phyloP scores from a whole-genome alignment of 1,140 invertebrate species.

The Trypoxylus dichotomus region DNA sequence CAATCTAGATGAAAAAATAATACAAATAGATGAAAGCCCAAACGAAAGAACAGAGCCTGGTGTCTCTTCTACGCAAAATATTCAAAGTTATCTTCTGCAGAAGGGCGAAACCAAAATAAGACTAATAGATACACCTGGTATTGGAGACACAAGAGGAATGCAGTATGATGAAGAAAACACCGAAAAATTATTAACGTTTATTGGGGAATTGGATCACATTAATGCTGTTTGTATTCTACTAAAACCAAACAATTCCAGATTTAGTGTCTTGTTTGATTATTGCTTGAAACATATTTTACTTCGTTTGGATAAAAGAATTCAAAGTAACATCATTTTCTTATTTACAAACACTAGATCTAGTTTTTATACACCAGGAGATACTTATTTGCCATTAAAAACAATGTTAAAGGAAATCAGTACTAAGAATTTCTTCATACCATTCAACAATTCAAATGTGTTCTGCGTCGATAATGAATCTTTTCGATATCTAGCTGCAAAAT shows the following conservation, averaged over 20 bases:
- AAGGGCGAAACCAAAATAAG: conserved; percentile 38
- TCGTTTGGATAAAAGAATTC: conserved; percentile 44
- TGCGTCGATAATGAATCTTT: conserved; percentile 50
- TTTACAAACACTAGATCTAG: conserved; percentile 45
- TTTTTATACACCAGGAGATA: conserved; percentile 41
- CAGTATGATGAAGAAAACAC: conserved; percentile 44
- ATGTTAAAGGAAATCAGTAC: background rate
- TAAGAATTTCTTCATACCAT: conserved; percentile 33
- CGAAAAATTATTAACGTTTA: conserved; percentile 46
- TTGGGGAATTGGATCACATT: conserved; percentile 41
- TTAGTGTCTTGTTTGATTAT: conserved; percentile 44
- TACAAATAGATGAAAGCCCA: conserved; percentile 35
- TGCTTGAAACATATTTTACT: conserved; percentile 46
- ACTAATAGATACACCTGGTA: conserved; percentile 47
- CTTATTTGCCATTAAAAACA: background rate
- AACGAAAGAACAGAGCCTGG: conserved; percentile 43
- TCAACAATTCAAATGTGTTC: conserved; percentile 42
- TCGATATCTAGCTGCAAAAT: conserved; percentile 41
- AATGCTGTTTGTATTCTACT: conserved; percentile 47
- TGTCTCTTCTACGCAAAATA: conserved; percentile 45
- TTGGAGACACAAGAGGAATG: conserved; percentile 42
- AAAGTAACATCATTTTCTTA: conserved; percentile 47
- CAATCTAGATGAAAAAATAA: conserved; percentile 33
- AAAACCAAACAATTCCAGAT: conserved; percentile 42
- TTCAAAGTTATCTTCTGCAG: conserved; percentile 47